phyloP scores from a whole-genome alignment of 2,113 vertebrate species.

The Gasterosteus aculeatus region DNA sequence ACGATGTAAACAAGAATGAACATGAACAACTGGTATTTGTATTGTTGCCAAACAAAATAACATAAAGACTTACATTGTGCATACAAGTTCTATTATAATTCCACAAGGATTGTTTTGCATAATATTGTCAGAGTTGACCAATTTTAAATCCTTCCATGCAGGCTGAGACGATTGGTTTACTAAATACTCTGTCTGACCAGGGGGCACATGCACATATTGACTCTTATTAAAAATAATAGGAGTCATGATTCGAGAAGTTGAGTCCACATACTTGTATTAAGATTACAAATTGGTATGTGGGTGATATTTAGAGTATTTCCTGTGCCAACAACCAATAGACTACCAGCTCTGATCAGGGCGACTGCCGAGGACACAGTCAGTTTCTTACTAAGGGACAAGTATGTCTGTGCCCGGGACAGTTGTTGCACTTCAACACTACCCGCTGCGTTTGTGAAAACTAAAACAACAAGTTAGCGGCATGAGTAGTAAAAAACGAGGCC shows the following conservation, averaged over 20 bases:
- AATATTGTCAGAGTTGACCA: not conserved
- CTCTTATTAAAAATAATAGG: too few relatives aligned
- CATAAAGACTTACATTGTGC: not conserved
- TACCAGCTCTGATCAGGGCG: not conserved
- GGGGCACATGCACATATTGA: too few relatives aligned
- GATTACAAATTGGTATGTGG: not conserved
- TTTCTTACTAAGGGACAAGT: not conserved
- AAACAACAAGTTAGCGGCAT: not conserved
- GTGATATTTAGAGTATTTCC: not conserved
- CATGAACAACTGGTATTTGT: not conserved
- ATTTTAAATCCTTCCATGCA: not conserved
- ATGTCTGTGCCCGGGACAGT: not conserved
- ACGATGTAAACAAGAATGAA: too few relatives aligned
- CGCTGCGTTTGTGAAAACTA: not conserved
- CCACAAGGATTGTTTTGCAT: not conserved
- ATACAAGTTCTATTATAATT: not conserved
- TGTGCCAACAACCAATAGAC: not conserved
- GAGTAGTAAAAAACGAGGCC: not conserved
- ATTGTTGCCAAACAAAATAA: not conserved
- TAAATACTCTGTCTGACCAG: not conserved
- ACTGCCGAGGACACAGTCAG: not conserved
- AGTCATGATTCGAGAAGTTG: too few relatives aligned
- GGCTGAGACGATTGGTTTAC: not conserved
- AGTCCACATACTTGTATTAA: too few relatives aligned
- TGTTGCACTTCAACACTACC: not conserved